Base-by-base conservation (phyloP, 1,140 invertebrate genomes). In the Drosophila teissieri region DNA sequence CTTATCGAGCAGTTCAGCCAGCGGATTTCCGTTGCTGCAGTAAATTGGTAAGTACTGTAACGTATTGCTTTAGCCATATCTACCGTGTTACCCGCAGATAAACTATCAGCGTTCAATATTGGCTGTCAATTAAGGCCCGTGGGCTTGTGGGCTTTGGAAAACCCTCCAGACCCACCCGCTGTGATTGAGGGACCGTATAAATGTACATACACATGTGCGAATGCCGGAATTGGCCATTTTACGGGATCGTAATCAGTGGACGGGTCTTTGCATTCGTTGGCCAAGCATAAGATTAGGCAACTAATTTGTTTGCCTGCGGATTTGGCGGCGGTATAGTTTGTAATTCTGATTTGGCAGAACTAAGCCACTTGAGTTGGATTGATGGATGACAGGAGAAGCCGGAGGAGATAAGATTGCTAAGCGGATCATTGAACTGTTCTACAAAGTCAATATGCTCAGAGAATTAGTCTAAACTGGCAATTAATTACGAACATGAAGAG, bases 101-200 rank as follows among this genome's bases (percentile, higher is more conserved):
- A 73, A 60, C 74, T 80, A 84, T 80, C 80, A 68, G 72, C 61
- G 27, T 27, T 22, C 24, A 27, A 19, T 63, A 64, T 76, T 62
- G 44, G 36, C 45, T 55, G 27, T 61, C 78, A 56, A 17, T 34
- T 46, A 51, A 39, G 56, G 37, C 54, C 48, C 31, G 51, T 74
- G 53, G 19, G 46, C 54, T 46, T 31, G 51, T 74, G 53, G 19
- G 46, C 37, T 53, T 40, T 57, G 37, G 15, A 57, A 11, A 45
- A 27, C 24, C 12, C 19, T 45, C 31, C 22, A 52, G 24, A n/a
- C 36, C 14, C 31, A 46, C 70, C 56, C 48, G 81, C 80, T 51
- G 81, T 49, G 80, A 76, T 70, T 79, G 37, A 67, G 57, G 49
- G 8, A 36, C 11, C 2, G 34, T 27, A n/a, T 10, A 0, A 0